Evolutionary conservation across 2,113 vertebrate genomes (phyloP), one percentile per base, ranked within the genome.

Genomic region (Oreotrochilus melanogaster): DNA sequence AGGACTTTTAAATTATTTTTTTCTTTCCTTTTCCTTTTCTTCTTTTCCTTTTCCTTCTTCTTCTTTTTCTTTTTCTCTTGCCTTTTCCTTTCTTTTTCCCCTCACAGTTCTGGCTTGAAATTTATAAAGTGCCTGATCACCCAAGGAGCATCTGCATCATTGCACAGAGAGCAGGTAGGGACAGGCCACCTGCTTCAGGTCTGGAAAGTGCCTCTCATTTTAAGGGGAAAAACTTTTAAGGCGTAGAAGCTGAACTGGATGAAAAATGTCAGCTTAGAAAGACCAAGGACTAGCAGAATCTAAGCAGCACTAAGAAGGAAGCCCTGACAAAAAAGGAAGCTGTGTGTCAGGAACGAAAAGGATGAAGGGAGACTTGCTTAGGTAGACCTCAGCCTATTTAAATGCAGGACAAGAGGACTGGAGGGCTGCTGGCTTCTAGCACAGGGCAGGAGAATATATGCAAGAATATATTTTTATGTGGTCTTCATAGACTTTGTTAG

Each of bases 161-260:
- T 0, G 0, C 57, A 67, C 7, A 5, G 65, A 0, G 5, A 74
- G 66, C 48, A 72, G 61, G 70, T 4, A 2, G 58, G 35, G 64
- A 67, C 61, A 54, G 71, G 64, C 72, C 83, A 86, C 67, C 75
- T 89, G 89, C 60, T 92, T 79, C 54, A 17, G 31, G 35, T n/a
- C 51, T 64, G 78, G 66, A 65, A 89, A 58, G 18, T 5, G 37
- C 23, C 11, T 43, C 64, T 54, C 53, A 53, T 24, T 62, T 90
- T 35, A n/a, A 83, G 74, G 22, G 23, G 47, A n/a, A 90, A 71
- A 79, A 78, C 48, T 12, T 11, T 47, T 23, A 65, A 84, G 14
- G 37, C 81, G 16, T 78, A 43, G 21, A 74, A 61, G n/a, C 3
- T 11, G 24, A 93, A 60, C 1, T 48, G 42, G 42, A 83, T 78